These are phyloP conservation scores for Kryphioiulus occultus DNA, from an alignment of 2,888 invertebrate species.

Conservation along the genomic window DNA sequence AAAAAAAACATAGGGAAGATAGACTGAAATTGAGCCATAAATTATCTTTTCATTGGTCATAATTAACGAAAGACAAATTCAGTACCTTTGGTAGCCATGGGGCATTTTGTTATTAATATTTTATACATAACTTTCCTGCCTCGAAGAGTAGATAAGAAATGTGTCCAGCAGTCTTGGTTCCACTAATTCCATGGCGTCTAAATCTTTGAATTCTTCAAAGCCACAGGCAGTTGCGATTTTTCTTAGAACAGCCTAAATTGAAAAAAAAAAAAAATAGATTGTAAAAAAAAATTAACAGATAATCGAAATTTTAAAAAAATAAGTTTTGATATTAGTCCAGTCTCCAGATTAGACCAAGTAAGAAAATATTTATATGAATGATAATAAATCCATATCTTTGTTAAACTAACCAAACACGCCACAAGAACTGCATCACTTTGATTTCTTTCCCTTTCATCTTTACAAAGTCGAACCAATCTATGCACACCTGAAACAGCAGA, in stretches of 20 bases:
- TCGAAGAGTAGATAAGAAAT: constrained; percentile 78
- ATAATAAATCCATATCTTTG: neutral
- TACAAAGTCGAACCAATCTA: constrained; percentile 71
- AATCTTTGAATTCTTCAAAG: constrained; percentile 64
- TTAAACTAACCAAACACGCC: constrained; percentile 69
- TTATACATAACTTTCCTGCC: constrained; percentile 80
- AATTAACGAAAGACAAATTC: neutral
- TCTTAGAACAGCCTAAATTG: constrained; percentile 70
- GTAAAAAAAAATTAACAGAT: neutral
- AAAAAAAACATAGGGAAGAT: neutral
- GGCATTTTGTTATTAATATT: neutral
- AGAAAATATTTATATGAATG: no score
- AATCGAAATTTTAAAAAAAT: neutral
- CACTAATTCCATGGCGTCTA: constrained; percentile 77
- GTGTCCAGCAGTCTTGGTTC: constrained; percentile 79
- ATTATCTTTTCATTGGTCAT: neutral
- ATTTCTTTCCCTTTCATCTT: constrained; percentile 70
- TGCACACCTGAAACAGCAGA: constrained; percentile 59
- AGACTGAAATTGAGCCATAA: neutral
- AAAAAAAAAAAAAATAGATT: neutral
- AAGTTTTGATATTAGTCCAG: neutral
- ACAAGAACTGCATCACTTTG: constrained; percentile 74
- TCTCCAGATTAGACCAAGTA: no score
- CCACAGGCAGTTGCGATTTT: constrained; percentile 71
- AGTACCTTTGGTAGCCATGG: constrained; percentile 15